Base-by-base conservation (phyloP, 2,888 invertebrate genomes). In the Ellobium chinense region DNA sequence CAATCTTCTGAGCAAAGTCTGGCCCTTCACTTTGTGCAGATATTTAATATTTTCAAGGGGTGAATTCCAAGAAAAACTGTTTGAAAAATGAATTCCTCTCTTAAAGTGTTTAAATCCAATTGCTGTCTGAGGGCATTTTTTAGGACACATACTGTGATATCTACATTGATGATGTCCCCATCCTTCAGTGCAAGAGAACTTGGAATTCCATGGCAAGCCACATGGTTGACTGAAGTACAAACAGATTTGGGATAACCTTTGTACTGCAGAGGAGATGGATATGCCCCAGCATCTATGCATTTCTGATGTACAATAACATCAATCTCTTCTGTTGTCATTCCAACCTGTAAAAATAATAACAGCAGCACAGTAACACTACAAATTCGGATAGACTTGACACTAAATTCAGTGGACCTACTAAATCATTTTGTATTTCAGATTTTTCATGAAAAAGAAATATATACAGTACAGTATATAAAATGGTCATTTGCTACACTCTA, bases 201-300 rank as follows among this genome's bases (percentile, higher is more conserved):
- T 0, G 98, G 98, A 89, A 99, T 97, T 1, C 98, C 98, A 94
- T 98, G 98, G 86, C 97, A 97, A 29, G 96, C 96, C 0, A 98
- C 96, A 93, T 97, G 97, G 91, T 98, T 98, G 0, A 98, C 95
- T 27, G 97, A 97, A 0, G 98, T 98, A 91, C 98, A 98, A 2
- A 97, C 95, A 82, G 97, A 97, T 91, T 98, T 98, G 1, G 97
- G 97, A 90, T 96, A 98, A 0, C 95, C 95, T 79, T 94, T 95
- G 91, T 98, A 98, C 88, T 96, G 95, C 63, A 98, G 93, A 0
- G 98, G 97, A 27, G 98, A 98, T 12, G 98, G 98, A 93, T 98
- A 98, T 0, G 97, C 97, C 56, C 95, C 95, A 80, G 95, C 94
- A 82, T 94, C 93, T 80, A 97, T 94, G 36, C 95, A 95, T 83